Conservation (phyloP, 2,888 invertebrate genomes). For the Caenorhabditis angaria region DNA sequence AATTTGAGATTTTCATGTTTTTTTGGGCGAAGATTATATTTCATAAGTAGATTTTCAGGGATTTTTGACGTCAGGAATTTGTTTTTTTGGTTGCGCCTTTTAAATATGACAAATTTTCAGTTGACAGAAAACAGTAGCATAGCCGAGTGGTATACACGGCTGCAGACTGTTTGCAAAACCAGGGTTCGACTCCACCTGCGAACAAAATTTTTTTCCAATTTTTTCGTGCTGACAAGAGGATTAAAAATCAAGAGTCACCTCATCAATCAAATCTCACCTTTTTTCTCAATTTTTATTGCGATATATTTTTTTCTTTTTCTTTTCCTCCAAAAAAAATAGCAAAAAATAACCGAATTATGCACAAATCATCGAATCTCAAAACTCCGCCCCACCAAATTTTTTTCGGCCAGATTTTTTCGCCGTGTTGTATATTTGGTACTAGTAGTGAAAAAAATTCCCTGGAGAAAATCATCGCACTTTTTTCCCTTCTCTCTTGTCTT, state of each 20-base stretch:
- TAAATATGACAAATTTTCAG: no score
- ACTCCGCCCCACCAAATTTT: no score
- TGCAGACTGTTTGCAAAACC: no score
- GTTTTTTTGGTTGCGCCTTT: no score
- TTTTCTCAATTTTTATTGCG: neutral
- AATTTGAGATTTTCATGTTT: no score
- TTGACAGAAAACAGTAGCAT: no score
- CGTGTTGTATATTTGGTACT: neutral
- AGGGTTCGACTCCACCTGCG: no score
- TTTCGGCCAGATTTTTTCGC: neutral
- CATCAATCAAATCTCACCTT: slow-evolving; percentile 4
- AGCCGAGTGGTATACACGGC: no score
- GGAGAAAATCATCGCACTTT: neutral
- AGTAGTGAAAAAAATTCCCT: neutral
- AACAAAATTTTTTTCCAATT: neutral
- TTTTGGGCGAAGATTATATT: no score
- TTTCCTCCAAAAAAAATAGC: neutral
- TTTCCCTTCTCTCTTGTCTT: no score
- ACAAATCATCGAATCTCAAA: neutral
- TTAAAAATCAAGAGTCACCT: neutral
- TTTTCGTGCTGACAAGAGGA: neutral
- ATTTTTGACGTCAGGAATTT: no score
- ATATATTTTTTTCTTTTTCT: neutral
- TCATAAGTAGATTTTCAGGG: no score
- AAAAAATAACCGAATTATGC: neutral